These are phyloP conservation scores for Anagyrus pseudococci DNA, from an alignment of 2,888 invertebrate genomes.

Conservation along the genomic window DNA sequence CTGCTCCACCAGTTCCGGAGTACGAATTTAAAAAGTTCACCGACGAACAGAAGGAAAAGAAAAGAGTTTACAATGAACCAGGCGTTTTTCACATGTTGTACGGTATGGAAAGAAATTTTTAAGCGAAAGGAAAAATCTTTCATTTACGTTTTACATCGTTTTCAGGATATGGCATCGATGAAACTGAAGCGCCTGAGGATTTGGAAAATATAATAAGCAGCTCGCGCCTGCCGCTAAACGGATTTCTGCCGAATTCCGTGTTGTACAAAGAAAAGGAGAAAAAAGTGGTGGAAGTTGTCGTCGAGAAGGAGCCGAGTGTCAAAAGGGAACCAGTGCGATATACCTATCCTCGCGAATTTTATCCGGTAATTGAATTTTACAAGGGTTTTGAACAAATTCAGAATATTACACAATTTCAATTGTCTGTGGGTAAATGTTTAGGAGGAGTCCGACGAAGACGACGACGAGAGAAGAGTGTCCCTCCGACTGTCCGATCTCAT, in stretches of 20 bases:
- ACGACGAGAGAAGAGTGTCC: conserved; percentile 5
- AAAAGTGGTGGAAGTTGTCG: not conserved
- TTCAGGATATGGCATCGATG: conserved; percentile 38
- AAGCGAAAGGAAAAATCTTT: not conserved
- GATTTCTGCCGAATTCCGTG: conserved; percentile 47
- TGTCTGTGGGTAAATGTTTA: conserved; percentile 1
- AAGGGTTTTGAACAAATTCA: not conserved
- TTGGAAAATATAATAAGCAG: conserved; percentile 28
- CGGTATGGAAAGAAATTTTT: conserved; percentile 31
- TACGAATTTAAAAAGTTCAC: conserved; percentile 38
- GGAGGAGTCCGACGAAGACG: conserved; percentile 13
- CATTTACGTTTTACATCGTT: not conserved
- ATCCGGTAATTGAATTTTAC: conserved; percentile 7
- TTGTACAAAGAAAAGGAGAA: conserved; percentile 34
- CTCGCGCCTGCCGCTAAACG: conserved; percentile 35
- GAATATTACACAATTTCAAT: conserved; percentile 1
- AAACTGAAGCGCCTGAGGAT: conserved; percentile 28
- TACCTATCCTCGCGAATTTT: conserved; percentile 40
- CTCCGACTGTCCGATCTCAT: conserved; percentile 29
- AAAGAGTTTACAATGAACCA: conserved; percentile 39
- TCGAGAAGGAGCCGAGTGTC: not conserved
- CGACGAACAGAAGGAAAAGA: conserved; percentile 27
- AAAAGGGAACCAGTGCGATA: conserved; percentile 32
- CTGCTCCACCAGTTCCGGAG: not conserved
- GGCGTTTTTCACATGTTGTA: conserved; percentile 42